Evolutionary conservation across 2,113 vertebrate species (phyloP).

Genomic region (Chamaea fasciata): DNA sequence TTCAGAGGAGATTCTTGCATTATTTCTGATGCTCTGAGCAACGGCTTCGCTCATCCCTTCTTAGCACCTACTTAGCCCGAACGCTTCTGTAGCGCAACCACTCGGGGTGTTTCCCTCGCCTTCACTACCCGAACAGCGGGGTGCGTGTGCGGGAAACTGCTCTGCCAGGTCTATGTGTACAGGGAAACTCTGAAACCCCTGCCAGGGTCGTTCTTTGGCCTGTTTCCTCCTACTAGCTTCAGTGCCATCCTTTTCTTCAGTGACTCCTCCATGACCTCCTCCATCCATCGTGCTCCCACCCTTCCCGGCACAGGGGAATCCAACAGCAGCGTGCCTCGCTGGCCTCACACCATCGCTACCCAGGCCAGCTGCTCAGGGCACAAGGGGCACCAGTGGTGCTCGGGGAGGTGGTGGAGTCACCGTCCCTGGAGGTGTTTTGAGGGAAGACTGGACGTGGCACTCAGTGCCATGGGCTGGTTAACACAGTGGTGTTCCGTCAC

Average conservation of each 20-base stretch:
- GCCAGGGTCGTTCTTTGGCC: background rate
- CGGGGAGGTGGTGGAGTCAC: background rate
- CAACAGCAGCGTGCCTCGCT: background rate
- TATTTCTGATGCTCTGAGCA: background rate
- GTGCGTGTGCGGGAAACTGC: background rate
- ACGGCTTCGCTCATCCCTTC: background rate
- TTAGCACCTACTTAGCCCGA: background rate
- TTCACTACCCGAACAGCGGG: rapidly evolving
- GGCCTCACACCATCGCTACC: background rate
- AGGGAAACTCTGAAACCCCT: background rate
- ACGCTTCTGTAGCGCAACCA: rapidly evolving
- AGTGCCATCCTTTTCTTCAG: background rate
- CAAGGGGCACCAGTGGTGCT: background rate
- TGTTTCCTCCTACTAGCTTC: background rate
- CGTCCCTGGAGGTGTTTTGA: too few species aligned
- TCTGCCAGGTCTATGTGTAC: background rate
- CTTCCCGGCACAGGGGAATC: background rate
- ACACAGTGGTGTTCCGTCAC: background rate
- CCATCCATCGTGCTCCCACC: background rate
- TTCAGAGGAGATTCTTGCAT: background rate
- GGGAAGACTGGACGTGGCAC: background rate
- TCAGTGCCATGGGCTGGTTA: too few species aligned
- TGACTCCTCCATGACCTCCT: background rate
- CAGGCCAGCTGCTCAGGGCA: background rate
- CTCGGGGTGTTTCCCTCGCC: background rate